Evolutionary conservation across 2,797 vertebrate genomes (phyloP), one percentile per base, ranked within the genome.

Genomic region (Clarias platycephalus): DNA sequence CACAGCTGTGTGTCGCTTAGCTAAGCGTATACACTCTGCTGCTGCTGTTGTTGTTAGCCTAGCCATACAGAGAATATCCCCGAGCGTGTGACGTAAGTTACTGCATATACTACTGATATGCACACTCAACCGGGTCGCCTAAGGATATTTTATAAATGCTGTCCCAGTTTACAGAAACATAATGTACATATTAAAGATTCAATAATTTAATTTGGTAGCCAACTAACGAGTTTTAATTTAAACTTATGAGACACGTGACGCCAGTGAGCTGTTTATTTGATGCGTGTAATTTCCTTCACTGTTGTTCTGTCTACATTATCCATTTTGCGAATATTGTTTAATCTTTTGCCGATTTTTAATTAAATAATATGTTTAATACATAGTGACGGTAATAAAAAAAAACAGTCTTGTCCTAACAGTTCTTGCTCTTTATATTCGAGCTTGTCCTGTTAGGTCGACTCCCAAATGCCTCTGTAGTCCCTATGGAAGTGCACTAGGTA

Each of bases 31-130:
- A 5, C 20, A 26, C 10, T 44, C 49, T 71, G 16, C 13, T 60
- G 67, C 9, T 64, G 53, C 4, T 66, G 72, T 77, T 77, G 72
- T 76, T 85, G 80, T 77, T 85, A 81, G 71, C 71, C 34, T 60
- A 26, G 24, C 72, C 58, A 16, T 24, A 20, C 55, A 4, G 60
- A 80, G 77, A 80, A 28, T 80, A 26, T 13, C 75, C 75, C 60
- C n/a, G n/a, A 64, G 77, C n/a, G 57, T 49, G n/a, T 80, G 77
- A 80, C 77, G 77, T 80, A 49, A 0, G 49, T 53, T 53, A 34
- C 58, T 26, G 34, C 77, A 60, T 26, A 28, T 44, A 71, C 49
- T 49, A 81, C 80, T 81, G 49, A 68, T 34, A 40, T 60, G 16
- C 60, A 26, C 58, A 76, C 2, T 40, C 7, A 57, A 34, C 49